Evolutionary conservation across 2,888 invertebrate species (phyloP).

Genomic region (Julus scandinavius): DNA sequence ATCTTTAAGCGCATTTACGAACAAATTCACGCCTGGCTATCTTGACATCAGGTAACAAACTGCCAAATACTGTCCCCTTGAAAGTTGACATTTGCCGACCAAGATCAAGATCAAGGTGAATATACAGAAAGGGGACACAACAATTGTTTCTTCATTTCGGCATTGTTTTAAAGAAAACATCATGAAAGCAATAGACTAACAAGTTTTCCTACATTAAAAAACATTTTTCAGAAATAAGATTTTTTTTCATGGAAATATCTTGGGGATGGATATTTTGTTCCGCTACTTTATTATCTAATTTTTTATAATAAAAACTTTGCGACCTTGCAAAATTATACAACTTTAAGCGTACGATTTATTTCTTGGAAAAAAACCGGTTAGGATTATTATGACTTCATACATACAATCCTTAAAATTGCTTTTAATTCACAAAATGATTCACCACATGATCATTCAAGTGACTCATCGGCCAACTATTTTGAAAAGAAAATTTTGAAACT

Average conservation of each 20-base stretch:
- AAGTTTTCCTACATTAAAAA: neutral
- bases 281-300: neutral
- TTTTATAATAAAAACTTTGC: neutral
- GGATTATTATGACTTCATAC: neutral
- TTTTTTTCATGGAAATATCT: neutral
- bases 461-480: neutral
- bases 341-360: neutral
- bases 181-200: neutral
- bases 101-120: neutral
- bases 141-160: neutral
- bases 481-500: neutral
- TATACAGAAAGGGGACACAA: neutral
- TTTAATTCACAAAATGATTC: neutral
- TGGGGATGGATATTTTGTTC: neutral
- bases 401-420: neutral
- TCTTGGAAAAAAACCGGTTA: neutral
- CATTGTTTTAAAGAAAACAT: neutral
- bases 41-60: slow-evolving; percentile 7
- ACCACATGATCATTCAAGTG: neutral
- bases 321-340: too few relatives aligned
- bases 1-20: neutral
- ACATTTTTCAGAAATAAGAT: neutral
- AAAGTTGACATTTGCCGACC: neutral
- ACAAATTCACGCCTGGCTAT: slow-evolving; percentile 26
- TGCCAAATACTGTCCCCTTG: slow-evolving; percentile 24